A percentile compares a stretch with the other conserved stretches of the same genome.
Evolutionary conservation across 2,113 vertebrate species (phyloP).

Genomic region (Uria aalge): DNA sequence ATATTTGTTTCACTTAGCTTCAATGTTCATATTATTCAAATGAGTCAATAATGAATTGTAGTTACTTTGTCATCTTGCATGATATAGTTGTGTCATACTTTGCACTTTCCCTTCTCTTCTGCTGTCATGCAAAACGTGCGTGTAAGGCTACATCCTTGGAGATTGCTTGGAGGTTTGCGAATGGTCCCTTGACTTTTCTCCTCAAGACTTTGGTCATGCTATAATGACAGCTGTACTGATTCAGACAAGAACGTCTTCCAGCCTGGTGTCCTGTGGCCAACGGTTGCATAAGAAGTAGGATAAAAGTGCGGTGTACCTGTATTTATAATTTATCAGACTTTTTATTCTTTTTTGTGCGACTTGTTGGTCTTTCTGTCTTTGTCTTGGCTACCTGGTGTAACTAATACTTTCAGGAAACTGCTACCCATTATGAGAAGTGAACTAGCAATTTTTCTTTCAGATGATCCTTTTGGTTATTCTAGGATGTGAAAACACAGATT

Average conservation of each 20-base stretch:
- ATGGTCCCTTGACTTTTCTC: background rate
- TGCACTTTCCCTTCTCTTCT: background rate
- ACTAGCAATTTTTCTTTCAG: background rate
- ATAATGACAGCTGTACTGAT: background rate
- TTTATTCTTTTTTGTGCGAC: background rate
- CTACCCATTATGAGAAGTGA: background rate
- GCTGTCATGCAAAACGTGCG: background rate
- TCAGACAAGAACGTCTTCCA: background rate
- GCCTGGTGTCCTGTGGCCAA: background rate
- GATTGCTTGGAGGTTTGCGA: background rate
- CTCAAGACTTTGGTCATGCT: background rate
- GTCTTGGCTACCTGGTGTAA: background rate
- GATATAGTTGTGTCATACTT: fast-evolving
- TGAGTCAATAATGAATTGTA: background rate
- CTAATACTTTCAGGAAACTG: background rate
- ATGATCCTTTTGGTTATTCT: background rate
- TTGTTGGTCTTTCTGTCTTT: background rate
- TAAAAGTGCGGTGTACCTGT: background rate
- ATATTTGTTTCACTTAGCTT: background rate
- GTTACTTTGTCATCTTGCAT: background rate
- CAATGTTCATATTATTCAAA: background rate
- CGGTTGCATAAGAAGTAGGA: background rate
- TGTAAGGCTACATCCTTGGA: background rate
- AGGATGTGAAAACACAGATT: background rate
- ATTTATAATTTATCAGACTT: background rate